Conservation (phyloP, 2,797 vertebrate species). For the Sebastes paucispinis region DNA sequence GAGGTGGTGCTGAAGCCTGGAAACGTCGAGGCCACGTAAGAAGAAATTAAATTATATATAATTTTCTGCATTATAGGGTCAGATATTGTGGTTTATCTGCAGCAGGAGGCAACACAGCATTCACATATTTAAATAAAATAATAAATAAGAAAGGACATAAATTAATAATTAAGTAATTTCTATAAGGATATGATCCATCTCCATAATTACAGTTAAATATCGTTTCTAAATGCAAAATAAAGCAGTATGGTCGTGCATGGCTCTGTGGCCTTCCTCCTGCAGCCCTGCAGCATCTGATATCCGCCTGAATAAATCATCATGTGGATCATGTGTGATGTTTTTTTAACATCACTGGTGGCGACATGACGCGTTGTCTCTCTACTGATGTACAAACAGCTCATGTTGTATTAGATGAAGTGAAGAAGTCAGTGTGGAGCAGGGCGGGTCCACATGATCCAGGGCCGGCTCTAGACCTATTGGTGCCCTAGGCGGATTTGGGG, state of each 20-base stretch:
- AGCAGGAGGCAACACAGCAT: background rate
- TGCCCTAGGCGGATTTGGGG: too few species aligned
- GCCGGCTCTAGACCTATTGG: too few species aligned
- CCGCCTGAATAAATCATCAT: slow-evolving; percentile 53
- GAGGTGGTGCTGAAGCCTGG: slow-evolving; percentile 91
- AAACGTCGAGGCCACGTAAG: slow-evolving; percentile 91
- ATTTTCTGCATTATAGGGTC: accelerated
- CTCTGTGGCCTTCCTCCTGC: background rate
- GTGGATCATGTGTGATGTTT: background rate
- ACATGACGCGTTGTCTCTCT: slow-evolving; percentile 11
- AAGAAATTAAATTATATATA: background rate
- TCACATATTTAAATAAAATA: background rate
- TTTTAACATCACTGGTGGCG: background rate
- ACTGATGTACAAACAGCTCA: background rate
- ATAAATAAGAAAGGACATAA: background rate
- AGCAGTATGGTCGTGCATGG: background rate
- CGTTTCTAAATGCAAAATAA: background rate
- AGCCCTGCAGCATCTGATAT: slow-evolving; percentile 28
- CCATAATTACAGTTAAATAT: accelerated
- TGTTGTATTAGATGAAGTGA: background rate
- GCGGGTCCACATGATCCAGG: background rate
- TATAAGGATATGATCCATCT: accelerated
- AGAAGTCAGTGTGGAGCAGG: background rate
- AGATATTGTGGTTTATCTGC: background rate
- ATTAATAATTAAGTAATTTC: too few species aligned